phyloP scores from a whole-genome alignment of 2,888 invertebrate species.

The Molorchus minor region DNA sequence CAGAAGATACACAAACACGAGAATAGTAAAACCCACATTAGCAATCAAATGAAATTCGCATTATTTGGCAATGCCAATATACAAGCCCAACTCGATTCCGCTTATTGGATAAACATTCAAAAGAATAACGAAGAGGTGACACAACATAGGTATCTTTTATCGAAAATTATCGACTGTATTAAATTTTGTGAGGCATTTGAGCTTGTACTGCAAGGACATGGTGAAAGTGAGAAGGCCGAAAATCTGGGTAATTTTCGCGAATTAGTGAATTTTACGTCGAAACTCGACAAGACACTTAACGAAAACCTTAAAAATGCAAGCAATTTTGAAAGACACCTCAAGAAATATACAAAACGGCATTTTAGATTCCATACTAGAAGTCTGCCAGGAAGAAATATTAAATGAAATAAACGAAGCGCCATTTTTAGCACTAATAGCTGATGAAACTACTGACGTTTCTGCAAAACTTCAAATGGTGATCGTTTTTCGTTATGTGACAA shows the following conservation, averaged over 20 bases:
- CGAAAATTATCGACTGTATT: slow-evolving; percentile 27
- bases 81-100: slow-evolving; percentile 15
- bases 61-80: slow-evolving; percentile 24
- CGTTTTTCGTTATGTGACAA: slow-evolving; percentile 44
- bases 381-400: slow-evolving; percentile 45
- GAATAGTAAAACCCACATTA: slow-evolving; percentile 3
- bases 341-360: slow-evolving; percentile 53
- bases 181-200: slow-evolving; percentile 26
- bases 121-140: slow-evolving; percentile 29
- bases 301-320: slow-evolving; percentile 43
- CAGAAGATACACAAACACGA: slow-evolving; percentile 10
- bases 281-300: slow-evolving; percentile 45
- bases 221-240: slow-evolving; percentile 43
- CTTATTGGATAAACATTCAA: slow-evolving; percentile 23
- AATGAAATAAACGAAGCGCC: slow-evolving; percentile 40
- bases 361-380: slow-evolving; percentile 50
- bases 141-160: slow-evolving; percentile 32
- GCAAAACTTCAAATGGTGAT: slow-evolving; percentile 43
- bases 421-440: slow-evolving; percentile 46
- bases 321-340: slow-evolving; percentile 50
- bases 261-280: slow-evolving; percentile 48
- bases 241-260: slow-evolving; percentile 50
- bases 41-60: not conserved
- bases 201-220: slow-evolving; percentile 35
- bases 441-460: slow-evolving; percentile 51